Evolutionary conservation across 2,888 invertebrate species (phyloP).

Genomic region (Octonoba sinensis): DNA sequence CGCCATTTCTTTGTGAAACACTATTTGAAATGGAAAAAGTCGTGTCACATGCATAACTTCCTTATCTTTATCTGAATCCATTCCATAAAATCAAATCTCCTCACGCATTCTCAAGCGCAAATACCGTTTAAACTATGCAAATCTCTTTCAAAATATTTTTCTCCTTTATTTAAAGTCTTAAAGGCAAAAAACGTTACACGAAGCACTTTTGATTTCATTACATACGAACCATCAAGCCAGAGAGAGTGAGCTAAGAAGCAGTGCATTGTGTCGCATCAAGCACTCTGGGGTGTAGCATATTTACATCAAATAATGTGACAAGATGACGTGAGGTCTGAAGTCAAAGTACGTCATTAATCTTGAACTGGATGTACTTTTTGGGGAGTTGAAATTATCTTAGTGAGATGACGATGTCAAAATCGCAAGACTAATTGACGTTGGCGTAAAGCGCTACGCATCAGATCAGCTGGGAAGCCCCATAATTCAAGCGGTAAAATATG

Average conservation of each 20-base stretch:
- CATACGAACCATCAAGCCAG: not conserved
- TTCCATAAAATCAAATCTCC: too few relatives aligned
- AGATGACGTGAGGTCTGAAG: not conserved
- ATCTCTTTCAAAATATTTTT: too few relatives aligned
- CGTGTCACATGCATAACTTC: too few relatives aligned
- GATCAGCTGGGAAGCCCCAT: conserved; percentile 44
- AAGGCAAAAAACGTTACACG: too few relatives aligned
- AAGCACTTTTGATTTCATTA: not conserved
- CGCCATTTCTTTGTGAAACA: too few relatives aligned
- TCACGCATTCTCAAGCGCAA: too few relatives aligned
- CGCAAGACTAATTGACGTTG: conserved; percentile 40
- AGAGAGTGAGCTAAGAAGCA: not conserved
- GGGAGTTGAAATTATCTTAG: conserved; percentile 41
- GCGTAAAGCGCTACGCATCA: conserved; percentile 37
- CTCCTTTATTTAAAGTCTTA: too few relatives aligned
- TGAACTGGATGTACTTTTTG: conserved; percentile 8
- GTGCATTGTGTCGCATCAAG: not conserved
- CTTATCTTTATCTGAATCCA: too few relatives aligned
- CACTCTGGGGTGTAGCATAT: not conserved
- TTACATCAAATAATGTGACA: conserved; percentile 3
- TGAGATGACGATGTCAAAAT: conserved; percentile 15
- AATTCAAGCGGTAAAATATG: conserved; percentile 51
- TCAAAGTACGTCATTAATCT: conserved; percentile 1
- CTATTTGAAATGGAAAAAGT: too few relatives aligned
- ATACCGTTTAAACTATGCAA: too few relatives aligned